phyloP scores from a whole-genome alignment of 2,113 vertebrate genomes.

The Platysteira castanea region DNA sequence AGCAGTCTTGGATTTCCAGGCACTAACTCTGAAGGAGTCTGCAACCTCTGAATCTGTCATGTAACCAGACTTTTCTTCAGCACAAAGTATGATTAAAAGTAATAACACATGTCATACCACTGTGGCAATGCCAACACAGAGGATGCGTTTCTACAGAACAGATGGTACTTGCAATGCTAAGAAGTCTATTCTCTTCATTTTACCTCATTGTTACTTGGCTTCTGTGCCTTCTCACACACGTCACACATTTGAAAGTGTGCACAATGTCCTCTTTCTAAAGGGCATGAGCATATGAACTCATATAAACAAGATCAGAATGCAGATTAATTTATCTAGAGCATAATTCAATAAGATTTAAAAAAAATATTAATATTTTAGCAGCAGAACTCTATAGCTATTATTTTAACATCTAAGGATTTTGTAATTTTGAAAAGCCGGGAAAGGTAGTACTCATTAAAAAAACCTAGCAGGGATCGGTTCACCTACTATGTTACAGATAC shows the following conservation, averaged over 20 bases:
- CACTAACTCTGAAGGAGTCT: constrained; percentile 31
- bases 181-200: constrained; percentile 67
- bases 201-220: constrained; percentile 68
- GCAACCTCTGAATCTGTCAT: constrained; percentile 65
- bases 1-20: constrained; percentile 36
- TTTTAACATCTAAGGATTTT: neutral
- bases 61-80: constrained; percentile 61
- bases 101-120: constrained; percentile 70
- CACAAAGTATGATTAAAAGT: constrained; percentile 69
- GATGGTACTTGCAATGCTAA: constrained; percentile 66
- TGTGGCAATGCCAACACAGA: constrained; percentile 66
- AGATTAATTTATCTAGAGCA: constrained; percentile 32
- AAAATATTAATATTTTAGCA: neutral
- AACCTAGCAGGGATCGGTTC: neutral
- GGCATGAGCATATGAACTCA: constrained; percentile 52
- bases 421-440: neutral
- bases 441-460: neutral
- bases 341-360: neutral
- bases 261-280: constrained; percentile 65
- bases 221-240: constrained; percentile 65
- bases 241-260: constrained; percentile 65
- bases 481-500: neutral
- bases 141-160: constrained; percentile 68
- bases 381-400: neutral
- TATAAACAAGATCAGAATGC: constrained; percentile 47